A percentile compares a stretch with the other conserved stretches of the same genome.
Evolutionary conservation across 2,113 vertebrate genomes (phyloP).

Genomic region (Neotoma lepida): DNA sequence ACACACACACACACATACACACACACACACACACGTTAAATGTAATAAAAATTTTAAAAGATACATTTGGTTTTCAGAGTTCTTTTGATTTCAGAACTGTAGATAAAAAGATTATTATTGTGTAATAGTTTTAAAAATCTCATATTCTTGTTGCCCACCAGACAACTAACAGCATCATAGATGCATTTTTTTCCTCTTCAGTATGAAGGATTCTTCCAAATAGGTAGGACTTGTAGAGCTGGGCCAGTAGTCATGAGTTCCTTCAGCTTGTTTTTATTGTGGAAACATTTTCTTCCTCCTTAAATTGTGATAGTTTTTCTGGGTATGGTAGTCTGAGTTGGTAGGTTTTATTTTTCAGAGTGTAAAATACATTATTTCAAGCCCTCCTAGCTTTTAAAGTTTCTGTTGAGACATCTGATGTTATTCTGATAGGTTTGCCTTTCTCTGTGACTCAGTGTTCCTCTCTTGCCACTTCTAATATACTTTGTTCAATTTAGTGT

Average conservation of each 20-base stretch:
- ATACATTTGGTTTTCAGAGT: background rate
- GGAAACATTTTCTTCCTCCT: background rate
- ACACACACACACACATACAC: too few relatives aligned
- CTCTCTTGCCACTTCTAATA: background rate
- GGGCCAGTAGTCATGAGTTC: background rate
- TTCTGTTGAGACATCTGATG: background rate
- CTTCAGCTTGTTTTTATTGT: background rate
- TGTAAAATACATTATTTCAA: background rate
- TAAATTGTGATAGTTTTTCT: background rate
- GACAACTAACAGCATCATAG: background rate
- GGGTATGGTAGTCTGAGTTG: background rate
- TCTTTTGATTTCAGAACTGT: constrained; percentile 19
- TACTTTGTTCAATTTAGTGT: background rate
- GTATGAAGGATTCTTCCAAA: background rate
- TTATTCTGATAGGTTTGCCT: background rate
- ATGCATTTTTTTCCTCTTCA: background rate
- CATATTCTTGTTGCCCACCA: background rate
- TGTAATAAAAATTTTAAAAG: background rate
- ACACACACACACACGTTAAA: too few relatives aligned
- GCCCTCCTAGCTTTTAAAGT: background rate
- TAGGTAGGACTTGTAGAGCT: background rate
- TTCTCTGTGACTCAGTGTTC: background rate
- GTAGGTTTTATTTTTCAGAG: background rate
- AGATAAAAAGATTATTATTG: background rate
- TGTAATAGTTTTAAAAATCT: background rate